Evolutionary conservation across 2,113 vertebrate genomes (phyloP).

Genomic region (Gymnogyps californianus): DNA sequence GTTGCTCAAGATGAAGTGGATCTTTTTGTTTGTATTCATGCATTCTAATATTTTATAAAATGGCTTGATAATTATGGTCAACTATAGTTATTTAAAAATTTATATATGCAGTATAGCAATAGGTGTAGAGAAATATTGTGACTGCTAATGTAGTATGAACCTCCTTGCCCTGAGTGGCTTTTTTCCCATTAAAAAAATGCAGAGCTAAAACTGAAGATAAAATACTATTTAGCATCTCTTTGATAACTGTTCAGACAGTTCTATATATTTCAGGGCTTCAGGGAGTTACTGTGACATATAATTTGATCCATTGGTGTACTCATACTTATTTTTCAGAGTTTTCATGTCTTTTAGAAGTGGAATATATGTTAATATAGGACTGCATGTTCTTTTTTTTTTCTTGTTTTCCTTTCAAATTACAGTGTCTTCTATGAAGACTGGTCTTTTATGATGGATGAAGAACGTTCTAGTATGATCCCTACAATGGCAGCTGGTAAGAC

Average conservation of each 20-base stretch:
- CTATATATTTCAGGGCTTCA: not conserved
- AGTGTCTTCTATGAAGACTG: slow-evolving; percentile 98
- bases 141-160: not conserved
- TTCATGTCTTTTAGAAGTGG: not conserved
- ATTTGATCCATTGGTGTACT: not conserved
- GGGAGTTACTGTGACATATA: not conserved
- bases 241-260: not conserved
- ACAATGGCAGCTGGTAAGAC: slow-evolving; percentile 95
- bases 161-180: not conserved
- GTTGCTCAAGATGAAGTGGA: not conserved
- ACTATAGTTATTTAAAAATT: not conserved
- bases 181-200: not conserved
- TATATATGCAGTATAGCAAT: not conserved
- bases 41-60: not conserved
- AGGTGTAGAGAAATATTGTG: not conserved
- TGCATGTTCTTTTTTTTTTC: not conserved
- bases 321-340: not conserved
- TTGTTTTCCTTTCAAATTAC: not conserved
- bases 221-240: not conserved
- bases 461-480: slow-evolving; percentile 95
- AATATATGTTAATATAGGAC: not conserved
- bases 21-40: not conserved
- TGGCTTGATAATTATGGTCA: not conserved
- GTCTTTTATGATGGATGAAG: slow-evolving; percentile 95
- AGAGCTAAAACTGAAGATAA: not conserved